A percentile compares a stretch with the other conserved stretches of the same genome.
phyloP scores from a whole-genome alignment of 1,140 invertebrate species.

The Tetragonula clypearis region DNA sequence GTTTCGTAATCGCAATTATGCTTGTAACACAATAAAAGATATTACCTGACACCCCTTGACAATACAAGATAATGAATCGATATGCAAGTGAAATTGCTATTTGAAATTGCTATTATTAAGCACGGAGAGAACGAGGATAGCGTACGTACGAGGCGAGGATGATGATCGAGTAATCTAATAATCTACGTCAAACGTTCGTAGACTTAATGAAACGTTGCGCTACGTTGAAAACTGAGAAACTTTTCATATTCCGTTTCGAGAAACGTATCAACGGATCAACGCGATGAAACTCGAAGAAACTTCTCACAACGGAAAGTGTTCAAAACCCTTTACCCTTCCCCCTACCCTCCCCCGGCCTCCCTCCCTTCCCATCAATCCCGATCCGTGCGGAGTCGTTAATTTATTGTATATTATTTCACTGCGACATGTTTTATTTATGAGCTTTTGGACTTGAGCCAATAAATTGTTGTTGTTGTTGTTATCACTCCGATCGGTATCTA shows the following conservation, averaged over 20 bases:
- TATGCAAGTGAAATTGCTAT: neutral
- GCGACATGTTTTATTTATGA: constrained; percentile 51
- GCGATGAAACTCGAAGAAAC: too few species aligned
- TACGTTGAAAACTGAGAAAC: neutral
- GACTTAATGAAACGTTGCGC: neutral
- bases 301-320: neutral
- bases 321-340: neutral
- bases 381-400: neutral
- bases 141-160: neutral
- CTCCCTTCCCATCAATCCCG: too few species aligned
- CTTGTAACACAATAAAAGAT: constrained; percentile 47
- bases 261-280: too few species aligned
- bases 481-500: constrained; percentile 54
- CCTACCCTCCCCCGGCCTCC: too few species aligned
- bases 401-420: constrained; percentile 42
- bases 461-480: constrained; percentile 66
- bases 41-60: constrained; percentile 42
- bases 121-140: neutral
- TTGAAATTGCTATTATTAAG: constrained; percentile 1
- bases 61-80: constrained; percentile 27
- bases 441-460: constrained; percentile 40
- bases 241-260: neutral
- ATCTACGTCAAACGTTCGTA: neutral
- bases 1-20: constrained; percentile 28
- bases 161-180: neutral